Conservation (phyloP, 2,113 vertebrate genomes). For the Dipodomys merriami region DNA sequence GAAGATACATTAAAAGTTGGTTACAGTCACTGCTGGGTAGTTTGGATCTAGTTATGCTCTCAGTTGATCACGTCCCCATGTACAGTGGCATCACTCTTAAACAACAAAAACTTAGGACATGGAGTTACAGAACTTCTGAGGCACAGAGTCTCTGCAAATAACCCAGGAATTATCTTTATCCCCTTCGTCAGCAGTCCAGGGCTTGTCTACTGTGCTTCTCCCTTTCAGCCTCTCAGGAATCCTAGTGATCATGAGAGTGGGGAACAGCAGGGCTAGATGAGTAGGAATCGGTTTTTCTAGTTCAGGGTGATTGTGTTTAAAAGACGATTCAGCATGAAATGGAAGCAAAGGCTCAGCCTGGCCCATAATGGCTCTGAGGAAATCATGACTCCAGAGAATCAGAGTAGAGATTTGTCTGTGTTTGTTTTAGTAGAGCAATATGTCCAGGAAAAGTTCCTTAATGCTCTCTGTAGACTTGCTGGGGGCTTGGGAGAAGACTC, state of each 20-base stretch:
- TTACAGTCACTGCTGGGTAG: background rate
- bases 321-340: background rate
- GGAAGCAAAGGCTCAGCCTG: background rate
- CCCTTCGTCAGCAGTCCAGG: background rate
- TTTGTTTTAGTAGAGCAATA: background rate
- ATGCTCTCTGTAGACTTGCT: background rate
- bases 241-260: background rate
- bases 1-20: constrained; percentile 8
- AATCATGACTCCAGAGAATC: constrained; percentile 1
- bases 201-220: background rate
- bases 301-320: background rate
- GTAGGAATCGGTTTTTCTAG: background rate
- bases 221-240: background rate
- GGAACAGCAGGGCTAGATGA: background rate
- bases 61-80: background rate
- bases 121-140: background rate
- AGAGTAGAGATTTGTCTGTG: background rate
- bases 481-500: background rate
- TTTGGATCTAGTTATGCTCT: background rate
- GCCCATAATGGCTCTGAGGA: background rate
- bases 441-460: background rate
- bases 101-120: background rate
- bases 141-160: constrained; percentile 14
- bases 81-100: background rate
- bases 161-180: background rate